phyloP scores from a whole-genome alignment of 1,140 invertebrate species.

The Mycetomoellerius zeteki region DNA sequence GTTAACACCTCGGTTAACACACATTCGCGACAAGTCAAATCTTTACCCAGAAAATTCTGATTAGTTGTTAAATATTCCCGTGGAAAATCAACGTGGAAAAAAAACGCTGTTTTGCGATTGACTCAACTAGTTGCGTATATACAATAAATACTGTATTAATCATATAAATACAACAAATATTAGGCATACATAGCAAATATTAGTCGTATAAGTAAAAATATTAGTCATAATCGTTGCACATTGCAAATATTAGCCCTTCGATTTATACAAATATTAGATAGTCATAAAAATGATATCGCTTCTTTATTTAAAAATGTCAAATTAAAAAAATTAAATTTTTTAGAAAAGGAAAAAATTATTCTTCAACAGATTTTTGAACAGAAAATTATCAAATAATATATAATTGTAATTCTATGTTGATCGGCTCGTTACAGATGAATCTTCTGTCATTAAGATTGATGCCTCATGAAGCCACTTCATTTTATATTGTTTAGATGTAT shows the following conservation, averaged over 20 bases:
- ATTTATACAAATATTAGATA: background rate
- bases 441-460: too few species aligned
- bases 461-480: too few species aligned
- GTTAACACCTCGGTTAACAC: background rate
- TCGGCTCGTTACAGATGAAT: too few species aligned
- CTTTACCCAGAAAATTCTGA: background rate
- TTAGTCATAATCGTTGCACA: background rate
- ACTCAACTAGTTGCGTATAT: background rate
- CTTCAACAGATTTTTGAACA: too few species aligned
- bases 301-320: too few species aligned
- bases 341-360: too few species aligned
- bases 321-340: too few species aligned
- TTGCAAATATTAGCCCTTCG: background rate
- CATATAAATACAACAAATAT: background rate
- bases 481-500: too few species aligned
- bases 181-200: slow-evolving; percentile 12
- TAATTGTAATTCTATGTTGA: too few species aligned
- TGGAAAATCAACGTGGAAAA: background rate
- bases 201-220: slow-evolving; percentile 3
- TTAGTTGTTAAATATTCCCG: background rate
- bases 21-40: background rate
- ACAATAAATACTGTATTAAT: too few species aligned
- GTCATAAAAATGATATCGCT: background rate
- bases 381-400: too few species aligned
- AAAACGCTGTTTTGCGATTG: background rate